These are phyloP conservation scores for Apus apus DNA, from an alignment of 2,113 vertebrate species.

Conservation along the genomic window DNA sequence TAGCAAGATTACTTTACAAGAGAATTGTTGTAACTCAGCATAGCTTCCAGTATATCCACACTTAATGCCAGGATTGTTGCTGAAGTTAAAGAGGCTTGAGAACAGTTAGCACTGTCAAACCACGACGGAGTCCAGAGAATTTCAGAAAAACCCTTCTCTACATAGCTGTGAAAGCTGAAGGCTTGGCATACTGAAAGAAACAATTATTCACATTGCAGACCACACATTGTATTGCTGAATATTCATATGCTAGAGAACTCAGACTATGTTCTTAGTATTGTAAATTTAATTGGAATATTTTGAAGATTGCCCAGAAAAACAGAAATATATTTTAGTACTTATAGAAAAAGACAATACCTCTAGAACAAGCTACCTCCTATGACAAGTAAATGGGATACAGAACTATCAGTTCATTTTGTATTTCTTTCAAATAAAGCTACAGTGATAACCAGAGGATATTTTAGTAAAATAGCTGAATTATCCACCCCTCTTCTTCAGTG, in stretches of 20 bases:
- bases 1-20: not conserved
- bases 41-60: not conserved
- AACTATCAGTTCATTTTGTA: not conserved
- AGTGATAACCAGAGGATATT: not conserved
- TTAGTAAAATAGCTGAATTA: not conserved
- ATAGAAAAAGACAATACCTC: not conserved
- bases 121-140: not conserved
- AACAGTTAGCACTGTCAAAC: not conserved
- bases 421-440: not conserved
- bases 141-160: not conserved
- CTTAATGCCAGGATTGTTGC: not conserved
- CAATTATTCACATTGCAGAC: not conserved
- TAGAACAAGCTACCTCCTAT: not conserved
- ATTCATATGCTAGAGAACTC: not conserved
- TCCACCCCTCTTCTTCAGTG: not conserved
- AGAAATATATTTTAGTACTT: not conserved
- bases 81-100: not conserved
- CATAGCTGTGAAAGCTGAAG: not conserved
- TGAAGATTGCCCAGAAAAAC: not conserved
- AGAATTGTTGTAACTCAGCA: not conserved
- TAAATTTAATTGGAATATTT: not conserved
- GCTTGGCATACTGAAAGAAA: not conserved
- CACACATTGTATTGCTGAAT: not conserved
- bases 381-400: not conserved
- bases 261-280: not conserved